phyloP scores from a whole-genome alignment of 2,888 invertebrate species.

The Tricholauxania praeusta region DNA sequence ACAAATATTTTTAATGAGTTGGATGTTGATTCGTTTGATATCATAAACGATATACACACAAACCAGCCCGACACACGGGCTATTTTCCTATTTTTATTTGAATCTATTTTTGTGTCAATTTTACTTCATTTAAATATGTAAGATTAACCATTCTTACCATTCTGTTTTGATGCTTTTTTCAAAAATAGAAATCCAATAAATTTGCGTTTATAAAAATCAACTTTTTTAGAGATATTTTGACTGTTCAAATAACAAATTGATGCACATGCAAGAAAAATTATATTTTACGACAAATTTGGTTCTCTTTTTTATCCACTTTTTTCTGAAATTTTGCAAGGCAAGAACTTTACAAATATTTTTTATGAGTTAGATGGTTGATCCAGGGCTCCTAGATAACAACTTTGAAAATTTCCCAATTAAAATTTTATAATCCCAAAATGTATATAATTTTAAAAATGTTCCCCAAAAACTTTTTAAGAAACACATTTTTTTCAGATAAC shows the following conservation, averaged over 20 bases:
- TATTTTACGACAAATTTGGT: too few relatives aligned
- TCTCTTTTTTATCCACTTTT: neutral
- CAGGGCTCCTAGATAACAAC: too few relatives aligned
- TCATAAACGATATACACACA: conserved; percentile 39
- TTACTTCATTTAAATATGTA: too few relatives aligned
- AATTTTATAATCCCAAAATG: too few relatives aligned
- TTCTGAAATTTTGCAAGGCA: neutral
- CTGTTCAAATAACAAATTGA: too few relatives aligned
- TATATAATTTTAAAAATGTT: too few relatives aligned
- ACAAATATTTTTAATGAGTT: neutral
- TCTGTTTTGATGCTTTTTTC: neutral
- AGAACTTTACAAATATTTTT: neutral
- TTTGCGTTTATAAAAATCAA: neutral
- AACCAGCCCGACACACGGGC: neutral
- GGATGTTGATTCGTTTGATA: conserved; percentile 29
- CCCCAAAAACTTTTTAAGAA: too few relatives aligned
- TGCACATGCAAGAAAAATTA: too few relatives aligned
- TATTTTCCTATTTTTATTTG: neutral
- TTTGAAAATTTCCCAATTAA: too few relatives aligned
- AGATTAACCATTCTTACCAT: neutral
- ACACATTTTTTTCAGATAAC: too few relatives aligned
- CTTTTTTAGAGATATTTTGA: too few relatives aligned
- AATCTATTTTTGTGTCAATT: neutral
- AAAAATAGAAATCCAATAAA: neutral
- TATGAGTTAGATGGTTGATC: neutral